Conservation (phyloP, 2,113 vertebrate species). For the Calypte anna region DNA sequence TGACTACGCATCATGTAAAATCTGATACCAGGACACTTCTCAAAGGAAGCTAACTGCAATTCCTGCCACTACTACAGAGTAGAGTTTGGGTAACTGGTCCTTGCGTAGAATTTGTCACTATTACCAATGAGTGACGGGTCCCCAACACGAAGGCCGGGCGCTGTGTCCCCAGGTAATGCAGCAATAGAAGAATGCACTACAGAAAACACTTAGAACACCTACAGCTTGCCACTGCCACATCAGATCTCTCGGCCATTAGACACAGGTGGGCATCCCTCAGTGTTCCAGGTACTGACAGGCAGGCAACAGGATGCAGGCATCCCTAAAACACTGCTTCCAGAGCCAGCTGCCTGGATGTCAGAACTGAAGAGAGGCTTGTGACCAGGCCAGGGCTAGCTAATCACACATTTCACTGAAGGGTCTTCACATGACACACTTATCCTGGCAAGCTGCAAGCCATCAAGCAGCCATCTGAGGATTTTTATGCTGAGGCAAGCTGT, state of each 20-base stretch:
- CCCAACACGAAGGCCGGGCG: not conserved
- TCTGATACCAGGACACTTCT: not conserved
- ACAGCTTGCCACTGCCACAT: not conserved
- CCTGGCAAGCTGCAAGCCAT: not conserved
- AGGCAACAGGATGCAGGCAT: not conserved
- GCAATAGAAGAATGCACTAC: not conserved
- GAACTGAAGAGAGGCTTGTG: not conserved
- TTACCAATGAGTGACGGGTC: not conserved
- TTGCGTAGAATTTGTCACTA: not conserved
- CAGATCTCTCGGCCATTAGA: not conserved
- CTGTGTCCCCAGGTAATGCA: fast-evolving
- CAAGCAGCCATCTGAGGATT: not conserved
- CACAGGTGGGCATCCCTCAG: not conserved
- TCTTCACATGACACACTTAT: not conserved
- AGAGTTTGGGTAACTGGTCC: not conserved
- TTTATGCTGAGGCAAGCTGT: not conserved
- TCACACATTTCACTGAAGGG: not conserved
- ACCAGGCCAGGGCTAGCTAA: not conserved
- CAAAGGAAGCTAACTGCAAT: not conserved
- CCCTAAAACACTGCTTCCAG: not conserved
- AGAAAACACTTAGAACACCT: not conserved
- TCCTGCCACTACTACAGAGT: not conserved
- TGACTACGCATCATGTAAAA: not conserved
- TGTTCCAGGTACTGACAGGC: not conserved
- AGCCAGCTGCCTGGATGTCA: not conserved